phyloP scores from a whole-genome alignment of 2,888 invertebrate genomes.

The Pilophorus perplexus region DNA sequence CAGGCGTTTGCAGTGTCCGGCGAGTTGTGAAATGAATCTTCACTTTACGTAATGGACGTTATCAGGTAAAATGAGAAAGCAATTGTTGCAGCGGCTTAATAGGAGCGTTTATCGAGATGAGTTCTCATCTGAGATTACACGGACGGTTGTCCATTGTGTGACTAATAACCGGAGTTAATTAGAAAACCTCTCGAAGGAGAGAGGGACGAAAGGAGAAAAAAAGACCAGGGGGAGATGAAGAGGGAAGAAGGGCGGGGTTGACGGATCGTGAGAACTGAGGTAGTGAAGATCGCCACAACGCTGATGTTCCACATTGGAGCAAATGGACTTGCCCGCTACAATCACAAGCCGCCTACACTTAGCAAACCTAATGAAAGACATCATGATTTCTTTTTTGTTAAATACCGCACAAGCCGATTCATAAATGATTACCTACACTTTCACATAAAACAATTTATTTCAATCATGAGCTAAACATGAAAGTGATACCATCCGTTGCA shows the following conservation, averaged over 20 bases:
- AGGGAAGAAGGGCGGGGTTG: not conserved
- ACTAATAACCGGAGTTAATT: conserved; percentile 32
- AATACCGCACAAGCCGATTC: no score
- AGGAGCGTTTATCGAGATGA: conserved; percentile 30
- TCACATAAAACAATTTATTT: no score
- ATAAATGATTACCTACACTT: no score
- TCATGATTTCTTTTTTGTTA: no score
- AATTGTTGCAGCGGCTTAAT: conserved; percentile 16
- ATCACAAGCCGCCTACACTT: no score
- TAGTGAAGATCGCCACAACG: not conserved
- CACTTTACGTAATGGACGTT: conserved; percentile 20
- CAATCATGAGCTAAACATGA: no score
- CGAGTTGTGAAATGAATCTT: no score
- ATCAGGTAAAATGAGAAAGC: conserved; percentile 13
- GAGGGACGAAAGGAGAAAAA: not conserved
- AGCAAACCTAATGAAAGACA: no score
- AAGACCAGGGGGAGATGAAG: not conserved
- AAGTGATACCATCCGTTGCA: no score
- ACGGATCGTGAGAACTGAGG: conserved; percentile 25
- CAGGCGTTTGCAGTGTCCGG: no score
- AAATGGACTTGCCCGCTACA: conserved; percentile 4
- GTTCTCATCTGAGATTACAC: conserved; percentile 33
- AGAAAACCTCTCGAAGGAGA: conserved; percentile 3
- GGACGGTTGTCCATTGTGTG: conserved; percentile 18
- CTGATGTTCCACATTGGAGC: conserved; percentile 9